Evolutionary conservation across 2,888 invertebrate genomes (phyloP), one percentile per base, ranked within the genome.

Genomic region (Ornithoptera alexandrae): DNA sequence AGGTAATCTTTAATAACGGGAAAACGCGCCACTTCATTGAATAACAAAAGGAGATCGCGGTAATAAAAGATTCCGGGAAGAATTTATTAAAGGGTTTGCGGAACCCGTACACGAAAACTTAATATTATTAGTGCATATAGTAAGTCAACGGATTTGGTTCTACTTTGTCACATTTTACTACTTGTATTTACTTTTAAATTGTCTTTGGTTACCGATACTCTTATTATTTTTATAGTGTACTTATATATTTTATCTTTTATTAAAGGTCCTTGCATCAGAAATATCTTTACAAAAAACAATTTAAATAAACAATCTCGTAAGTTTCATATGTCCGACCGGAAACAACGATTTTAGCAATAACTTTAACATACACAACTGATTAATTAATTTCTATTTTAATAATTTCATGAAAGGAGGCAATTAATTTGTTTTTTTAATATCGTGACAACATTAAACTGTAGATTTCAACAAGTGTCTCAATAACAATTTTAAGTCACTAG

Each of bases 21-120:
- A 67, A 67, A 72, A 67, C 70, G 68, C 61, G 64, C 61, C 70
- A 70, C 70, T 70, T 73, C 73, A 73, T 70, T 73, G 72, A 72
- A 73, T 73, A 61, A 67, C 70, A 70, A 69, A 72, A 69, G 67
- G 59, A 39, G 66, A 59, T 70, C 50, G 67, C 70, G 58, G 65
- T 64, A 72, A 72, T 72, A 73, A 73, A 69, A 73, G 65, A 73
- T 73, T 71, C 73, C 67, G 68, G 72, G 73, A 72, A 72, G 70
- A 69, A 73, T 67, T 71, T 68, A 68, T 67, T 70, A 69, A 69
- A 69, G 66, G 62, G 67, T 70, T 67, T 70, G 67, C 42, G 64
- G 70, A 70, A 70, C 64, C 67, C 46, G 30, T 30, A 50, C 62
- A 57, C 20, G 57, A 57, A 20, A 57, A 57, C 20, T 20, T 57